A percentile compares a stretch with the other conserved stretches of the same genome.
Conservation (phyloP, 53 echinoderm and acorn worm species). For the Arbacia lixula region DNA sequence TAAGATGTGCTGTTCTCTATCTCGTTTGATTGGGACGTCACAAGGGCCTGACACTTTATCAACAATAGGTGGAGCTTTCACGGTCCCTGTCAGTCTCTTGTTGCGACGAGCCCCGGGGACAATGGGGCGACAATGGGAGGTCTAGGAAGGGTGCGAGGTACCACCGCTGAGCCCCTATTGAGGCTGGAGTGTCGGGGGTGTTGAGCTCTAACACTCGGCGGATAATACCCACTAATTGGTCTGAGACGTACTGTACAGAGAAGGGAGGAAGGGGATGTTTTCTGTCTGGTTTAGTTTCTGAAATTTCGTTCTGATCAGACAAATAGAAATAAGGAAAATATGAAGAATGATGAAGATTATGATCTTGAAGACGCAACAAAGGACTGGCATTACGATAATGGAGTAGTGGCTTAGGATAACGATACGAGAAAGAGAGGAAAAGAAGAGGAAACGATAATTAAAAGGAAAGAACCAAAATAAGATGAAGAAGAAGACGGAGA, state of each 20-base stretch:
- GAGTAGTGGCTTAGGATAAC: too few species aligned
- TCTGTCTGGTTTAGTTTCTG: neutral
- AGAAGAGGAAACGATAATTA: too few species aligned
- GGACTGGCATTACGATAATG: too few species aligned
- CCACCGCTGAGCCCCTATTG: conserved; percentile 5
- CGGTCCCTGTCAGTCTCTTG: conserved; percentile 7
- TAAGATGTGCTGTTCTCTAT: conserved; percentile 1
- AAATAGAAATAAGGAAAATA: too few species aligned
- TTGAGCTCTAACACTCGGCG: conserved; percentile 1
- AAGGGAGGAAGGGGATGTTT: too few species aligned
- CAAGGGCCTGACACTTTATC: conserved; percentile 30
- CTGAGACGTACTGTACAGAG: too few species aligned
- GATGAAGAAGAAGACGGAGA: too few species aligned
- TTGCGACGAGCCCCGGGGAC: conserved; percentile 18
- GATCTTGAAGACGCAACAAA: too few species aligned
- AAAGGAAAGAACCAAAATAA: too few species aligned
- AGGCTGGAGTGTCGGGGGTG: neutral
- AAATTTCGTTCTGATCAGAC: too few species aligned
- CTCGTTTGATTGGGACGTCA: conserved; percentile 34
- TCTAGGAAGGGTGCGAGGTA: conserved; percentile 27
- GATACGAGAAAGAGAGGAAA: too few species aligned
- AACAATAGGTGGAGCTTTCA: neutral
- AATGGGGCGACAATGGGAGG: conserved; percentile 34
- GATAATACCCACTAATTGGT: conserved; percentile 48
- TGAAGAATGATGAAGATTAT: too few species aligned